Conservation (phyloP, 2,113 vertebrate genomes). For the Morone saxatilis region DNA sequence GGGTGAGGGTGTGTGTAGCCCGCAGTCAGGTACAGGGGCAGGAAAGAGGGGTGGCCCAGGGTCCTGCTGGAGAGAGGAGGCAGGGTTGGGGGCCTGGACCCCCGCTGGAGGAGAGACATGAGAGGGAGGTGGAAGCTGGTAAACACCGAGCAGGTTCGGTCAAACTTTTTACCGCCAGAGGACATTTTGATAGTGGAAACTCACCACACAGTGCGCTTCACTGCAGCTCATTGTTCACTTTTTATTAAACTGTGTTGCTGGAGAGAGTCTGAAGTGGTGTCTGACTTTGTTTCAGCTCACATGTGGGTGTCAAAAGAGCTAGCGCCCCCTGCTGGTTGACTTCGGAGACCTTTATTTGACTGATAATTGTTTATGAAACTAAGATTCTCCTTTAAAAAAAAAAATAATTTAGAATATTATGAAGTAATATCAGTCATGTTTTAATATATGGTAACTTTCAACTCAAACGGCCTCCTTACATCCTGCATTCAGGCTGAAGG, state of each 20-base stretch:
- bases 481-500: no score
- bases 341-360: background rate
- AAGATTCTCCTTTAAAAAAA: no score
- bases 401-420: no score
- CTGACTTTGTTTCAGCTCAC: background rate
- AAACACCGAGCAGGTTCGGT: background rate
- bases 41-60: constrained; percentile 73
- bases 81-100: background rate
- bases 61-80: constrained; percentile 63
- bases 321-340: constrained; percentile 36
- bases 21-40: constrained; percentile 57
- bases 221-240: constrained; percentile 1
- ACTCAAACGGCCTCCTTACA: no score
- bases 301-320: background rate
- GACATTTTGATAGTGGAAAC: background rate
- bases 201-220: constrained; percentile 11
- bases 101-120: constrained; percentile 15
- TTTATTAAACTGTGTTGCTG: no score
- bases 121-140: background rate
- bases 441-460: no score
- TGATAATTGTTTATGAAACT: background rate
- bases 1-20: background rate
- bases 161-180: no score
- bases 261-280: background rate
- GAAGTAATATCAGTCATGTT: no score